These are phyloP conservation scores for Paralichthys olivaceus DNA, from an alignment of 2,113 vertebrate genomes.

Conservation along the genomic window DNA sequence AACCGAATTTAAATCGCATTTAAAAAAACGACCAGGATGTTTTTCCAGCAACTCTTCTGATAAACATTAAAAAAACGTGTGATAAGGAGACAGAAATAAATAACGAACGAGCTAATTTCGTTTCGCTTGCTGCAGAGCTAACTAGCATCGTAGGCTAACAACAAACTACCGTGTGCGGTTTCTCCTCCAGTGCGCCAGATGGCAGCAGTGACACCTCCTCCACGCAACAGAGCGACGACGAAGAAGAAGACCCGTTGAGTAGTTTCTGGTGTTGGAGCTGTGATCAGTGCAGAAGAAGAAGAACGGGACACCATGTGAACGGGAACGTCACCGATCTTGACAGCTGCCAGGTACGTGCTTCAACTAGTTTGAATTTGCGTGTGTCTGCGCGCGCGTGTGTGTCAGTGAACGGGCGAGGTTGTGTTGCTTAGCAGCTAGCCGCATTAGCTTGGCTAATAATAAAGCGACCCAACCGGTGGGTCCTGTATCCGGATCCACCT, in stretches of 20 bases:
- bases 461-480: not conserved
- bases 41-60: not conserved
- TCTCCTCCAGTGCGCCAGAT: not conserved
- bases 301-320: conserved; percentile 2
- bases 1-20: not conserved
- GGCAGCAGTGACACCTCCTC: not conserved
- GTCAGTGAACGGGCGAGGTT: not conserved
- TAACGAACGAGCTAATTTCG: not conserved
- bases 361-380: not conserved
- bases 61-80: not conserved
- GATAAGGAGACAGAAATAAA: not conserved
- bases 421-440: conserved; percentile 7
- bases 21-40: not conserved
- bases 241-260: not conserved
- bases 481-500: not conserved
- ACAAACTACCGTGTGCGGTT: not conserved
- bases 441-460: not conserved
- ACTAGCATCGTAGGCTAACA: conserved; percentile 21
- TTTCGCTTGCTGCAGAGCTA: conserved; percentile 1
- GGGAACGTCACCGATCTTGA: fast-evolving
- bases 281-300: no score
- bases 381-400: not conserved
- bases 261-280: no score
- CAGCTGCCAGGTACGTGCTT: conserved; percentile 11
- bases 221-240: not conserved